Evolutionary conservation across 2,113 vertebrate genomes (phyloP).

Genomic region (mouse (Mus musculus)): DNA sequence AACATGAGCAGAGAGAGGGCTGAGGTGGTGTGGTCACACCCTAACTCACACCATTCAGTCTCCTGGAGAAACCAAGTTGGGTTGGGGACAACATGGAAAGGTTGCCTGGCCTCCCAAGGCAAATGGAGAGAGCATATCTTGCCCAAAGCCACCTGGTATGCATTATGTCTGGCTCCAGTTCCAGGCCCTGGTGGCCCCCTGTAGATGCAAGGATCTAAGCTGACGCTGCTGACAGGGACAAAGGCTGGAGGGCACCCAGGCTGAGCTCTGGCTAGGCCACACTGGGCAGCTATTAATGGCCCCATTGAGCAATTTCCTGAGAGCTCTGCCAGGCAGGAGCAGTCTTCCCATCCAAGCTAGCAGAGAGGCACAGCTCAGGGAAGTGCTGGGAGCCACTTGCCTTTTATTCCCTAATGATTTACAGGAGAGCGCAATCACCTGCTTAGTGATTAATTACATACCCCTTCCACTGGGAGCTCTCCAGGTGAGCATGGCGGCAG

Average conservation of each 20-base stretch:
- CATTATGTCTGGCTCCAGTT: neutral
- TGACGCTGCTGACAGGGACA: neutral
- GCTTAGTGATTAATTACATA: neutral
- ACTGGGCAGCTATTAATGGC: neutral
- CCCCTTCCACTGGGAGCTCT: neutral
- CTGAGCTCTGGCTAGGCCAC: neutral
- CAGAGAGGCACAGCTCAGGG: conserved; percentile 19
- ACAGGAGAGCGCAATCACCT: neutral
- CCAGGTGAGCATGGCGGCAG: neutral
- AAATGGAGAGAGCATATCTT: neutral
- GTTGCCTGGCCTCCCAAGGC: neutral
- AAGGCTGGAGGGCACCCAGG: neutral
- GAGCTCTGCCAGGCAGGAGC: neutral
- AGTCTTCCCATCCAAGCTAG: neutral
- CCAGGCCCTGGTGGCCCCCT: neutral
- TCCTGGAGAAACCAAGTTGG: neutral
- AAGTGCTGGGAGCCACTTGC: neutral
- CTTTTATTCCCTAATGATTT: conserved; percentile 26
- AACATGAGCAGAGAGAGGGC: neutral
- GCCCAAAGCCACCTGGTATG: neutral
- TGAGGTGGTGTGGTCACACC: rapidly evolving
- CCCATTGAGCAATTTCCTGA: conserved; percentile 39
- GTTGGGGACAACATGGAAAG: neutral
- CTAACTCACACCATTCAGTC: neutral
- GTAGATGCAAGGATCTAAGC: neutral